Evolutionary conservation across 2,888 invertebrate genomes (phyloP).

Genomic region (Apoda limacodes): DNA sequence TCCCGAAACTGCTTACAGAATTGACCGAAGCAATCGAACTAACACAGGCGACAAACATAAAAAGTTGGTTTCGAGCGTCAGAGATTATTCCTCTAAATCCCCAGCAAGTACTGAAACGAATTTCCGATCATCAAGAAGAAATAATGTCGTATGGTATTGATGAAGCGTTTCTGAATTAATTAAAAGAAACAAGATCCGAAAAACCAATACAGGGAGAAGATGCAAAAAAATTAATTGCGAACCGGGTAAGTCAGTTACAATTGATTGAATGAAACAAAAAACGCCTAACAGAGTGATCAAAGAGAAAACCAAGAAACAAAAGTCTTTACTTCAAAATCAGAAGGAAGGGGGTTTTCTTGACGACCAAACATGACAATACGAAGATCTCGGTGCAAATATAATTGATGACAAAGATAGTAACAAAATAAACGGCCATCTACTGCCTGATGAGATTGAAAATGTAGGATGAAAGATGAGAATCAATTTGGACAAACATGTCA

Average conservation of each 20-base stretch:
- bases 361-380: too few relatives aligned
- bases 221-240: constrained; percentile 3
- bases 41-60: constrained; percentile 7
- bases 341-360: too few relatives aligned
- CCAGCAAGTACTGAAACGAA: constrained; percentile 8
- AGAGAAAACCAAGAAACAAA: too few relatives aligned
- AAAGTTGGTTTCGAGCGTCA: constrained; percentile 18
- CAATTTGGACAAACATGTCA: too few relatives aligned
- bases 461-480: too few relatives aligned
- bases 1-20: constrained; percentile 16
- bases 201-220: constrained; percentile 4
- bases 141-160: constrained; percentile 3
- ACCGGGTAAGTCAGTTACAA: constrained; percentile 5
- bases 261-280: too few relatives aligned
- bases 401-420: too few relatives aligned
- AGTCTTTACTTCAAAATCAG: too few relatives aligned
- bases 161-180: constrained; percentile 3
- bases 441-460: too few relatives aligned
- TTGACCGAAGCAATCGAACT: constrained; percentile 6
- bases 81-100: constrained; percentile 11
- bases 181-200: constrained; percentile 6
- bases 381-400: too few relatives aligned
- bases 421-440: too few relatives aligned
- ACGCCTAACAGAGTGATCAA: too few relatives aligned
- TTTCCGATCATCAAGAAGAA: constrained; percentile 5